These are phyloP conservation scores for Sus scrofa DNA, from an alignment of 2,113 vertebrate genomes.

Conservation along the genomic window T2T-Sscrofa CM000818.6:89510001-89510500, in stretches of 20 bases:
- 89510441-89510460: background rate
- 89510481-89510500: background rate
- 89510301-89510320: background rate
- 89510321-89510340: background rate
- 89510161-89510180: background rate
- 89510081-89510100: background rate
- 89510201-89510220: background rate
- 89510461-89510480: background rate
- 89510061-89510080: background rate
- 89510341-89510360: background rate
- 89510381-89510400: background rate
- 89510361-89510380: constrained; percentile 37
- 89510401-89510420: background rate
- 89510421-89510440: background rate
- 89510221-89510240: background rate
- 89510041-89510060: background rate
- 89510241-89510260: background rate
- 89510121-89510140: background rate
- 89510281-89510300: background rate
- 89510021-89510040: no score
- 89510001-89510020: no score
- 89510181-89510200: background rate
- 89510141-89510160: background rate
- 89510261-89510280: background rate
- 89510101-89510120: background rate